Conservation (phyloP, 2,113 vertebrate genomes). For the human (Homo sapiens) region GRCh38 chr2:11902501-11903000, state of each 20-base stretch:
- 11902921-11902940: neutral
- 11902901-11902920: neutral
- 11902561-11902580: too few relatives aligned
- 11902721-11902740: neutral
- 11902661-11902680: neutral
- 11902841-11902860: neutral
- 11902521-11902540: too few relatives aligned
- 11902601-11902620: too few relatives aligned
- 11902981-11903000: neutral
- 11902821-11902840: fast-evolving
- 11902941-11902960: neutral
- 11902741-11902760: neutral
- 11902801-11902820: neutral
- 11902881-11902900: neutral
- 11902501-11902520: too few relatives aligned
- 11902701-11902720: neutral
- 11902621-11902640: too few relatives aligned
- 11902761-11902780: neutral
- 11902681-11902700: neutral
- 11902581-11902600: too few relatives aligned
- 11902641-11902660: too few relatives aligned
- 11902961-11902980: neutral
- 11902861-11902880: neutral
- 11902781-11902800: neutral
- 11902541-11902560: too few relatives aligned